These are phyloP conservation scores for Rotaria socialis DNA, from an alignment of 2,888 invertebrate genomes.

Conservation along the genomic window DNA sequence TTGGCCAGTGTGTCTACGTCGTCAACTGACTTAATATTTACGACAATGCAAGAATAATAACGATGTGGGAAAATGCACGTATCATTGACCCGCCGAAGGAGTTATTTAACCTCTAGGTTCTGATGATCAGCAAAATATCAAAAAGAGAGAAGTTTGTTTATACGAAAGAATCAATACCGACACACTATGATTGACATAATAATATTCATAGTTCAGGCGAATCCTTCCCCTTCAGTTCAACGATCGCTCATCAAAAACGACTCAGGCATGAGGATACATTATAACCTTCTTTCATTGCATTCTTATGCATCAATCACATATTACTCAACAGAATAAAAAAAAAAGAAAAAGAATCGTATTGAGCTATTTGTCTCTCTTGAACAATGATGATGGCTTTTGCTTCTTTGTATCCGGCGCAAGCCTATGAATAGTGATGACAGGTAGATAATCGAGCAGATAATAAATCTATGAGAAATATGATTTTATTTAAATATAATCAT, in stretches of 20 bases:
- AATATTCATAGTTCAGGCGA: neutral
- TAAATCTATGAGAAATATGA: neutral
- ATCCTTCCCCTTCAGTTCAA: neutral
- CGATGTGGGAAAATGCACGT: neutral
- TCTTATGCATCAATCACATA: neutral
- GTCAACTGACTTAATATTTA: neutral
- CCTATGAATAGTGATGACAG: neutral
- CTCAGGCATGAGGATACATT: neutral
- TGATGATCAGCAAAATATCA: neutral
- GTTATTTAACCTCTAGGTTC: neutral
- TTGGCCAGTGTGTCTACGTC: neutral
- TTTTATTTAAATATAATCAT: neutral
- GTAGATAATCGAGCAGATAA: neutral
- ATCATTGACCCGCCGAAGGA: neutral
- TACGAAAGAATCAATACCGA: neutral
- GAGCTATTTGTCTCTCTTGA: neutral
- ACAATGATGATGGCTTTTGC: neutral
- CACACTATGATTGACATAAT: neutral
- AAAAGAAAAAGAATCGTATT: conserved; percentile 3
- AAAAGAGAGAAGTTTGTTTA: neutral
- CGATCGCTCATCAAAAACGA: conserved; percentile 13
- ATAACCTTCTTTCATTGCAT: conserved; percentile 18
- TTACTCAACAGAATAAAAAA: neutral
- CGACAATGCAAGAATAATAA: neutral
- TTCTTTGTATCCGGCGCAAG: neutral